These are phyloP conservation scores for Odontomyia ornata DNA, from an alignment of 2,888 invertebrate genomes.

Conservation along the genomic window DNA sequence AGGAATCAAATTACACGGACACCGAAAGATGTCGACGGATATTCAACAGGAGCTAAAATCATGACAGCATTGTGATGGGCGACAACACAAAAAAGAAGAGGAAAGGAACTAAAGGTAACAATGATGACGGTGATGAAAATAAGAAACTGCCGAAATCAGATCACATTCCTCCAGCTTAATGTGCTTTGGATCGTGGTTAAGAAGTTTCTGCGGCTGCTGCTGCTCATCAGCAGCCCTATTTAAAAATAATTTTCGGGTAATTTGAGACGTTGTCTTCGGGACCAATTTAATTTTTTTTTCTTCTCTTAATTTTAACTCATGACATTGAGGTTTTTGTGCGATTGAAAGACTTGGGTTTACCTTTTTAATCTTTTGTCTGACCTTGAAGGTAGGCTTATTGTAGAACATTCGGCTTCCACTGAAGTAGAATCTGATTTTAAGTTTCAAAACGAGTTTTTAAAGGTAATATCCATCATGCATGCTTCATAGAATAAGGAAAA, in stretches of 20 bases:
- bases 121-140: background rate
- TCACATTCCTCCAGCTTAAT: background rate
- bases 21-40: background rate
- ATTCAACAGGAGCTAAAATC: slow-evolving; percentile 27
- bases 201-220: background rate
- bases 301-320: background rate
- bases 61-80: background rate
- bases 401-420: no score
- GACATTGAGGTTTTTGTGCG: background rate
- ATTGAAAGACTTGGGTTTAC: background rate
- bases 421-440: no score
- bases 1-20: slow-evolving; percentile 29
- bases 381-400: no score
- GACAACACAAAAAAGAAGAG: background rate
- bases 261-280: slow-evolving; percentile 21
- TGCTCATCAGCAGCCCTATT: slow-evolving; percentile 35
- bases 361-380: background rate
- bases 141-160: slow-evolving; percentile 15
- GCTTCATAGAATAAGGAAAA: no score
- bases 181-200: background rate
- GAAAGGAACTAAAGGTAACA: background rate
- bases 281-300: background rate
- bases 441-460: no score
- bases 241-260: slow-evolving; percentile 24
- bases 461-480: no score